A percentile compares a stretch with the other conserved stretches of the same genome.
Evolutionary conservation across 2,113 vertebrate species (phyloP).

Genomic region (Vicugna pacos): DNA sequence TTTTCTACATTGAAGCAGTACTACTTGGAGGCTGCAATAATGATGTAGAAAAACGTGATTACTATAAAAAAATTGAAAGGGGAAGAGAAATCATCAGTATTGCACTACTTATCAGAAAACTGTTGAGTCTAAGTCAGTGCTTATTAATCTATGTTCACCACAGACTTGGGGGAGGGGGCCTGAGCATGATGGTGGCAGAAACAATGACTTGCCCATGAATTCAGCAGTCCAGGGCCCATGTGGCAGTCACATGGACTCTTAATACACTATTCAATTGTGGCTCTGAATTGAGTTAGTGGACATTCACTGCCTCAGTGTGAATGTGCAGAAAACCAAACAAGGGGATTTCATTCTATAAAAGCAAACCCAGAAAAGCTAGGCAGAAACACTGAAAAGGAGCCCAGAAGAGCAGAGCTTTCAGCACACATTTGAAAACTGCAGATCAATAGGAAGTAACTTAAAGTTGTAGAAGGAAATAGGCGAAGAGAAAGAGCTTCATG

Average conservation of each 20-base stretch:
- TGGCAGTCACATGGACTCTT: slow-evolving; percentile 53
- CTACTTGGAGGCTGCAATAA: neutral
- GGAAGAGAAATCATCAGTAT: slow-evolving; percentile 3
- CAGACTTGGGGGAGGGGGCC: neutral
- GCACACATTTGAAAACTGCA: slow-evolving; percentile 45
- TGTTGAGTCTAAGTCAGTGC: neutral
- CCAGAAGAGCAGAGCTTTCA: neutral
- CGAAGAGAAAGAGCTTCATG: slow-evolving; percentile 59
- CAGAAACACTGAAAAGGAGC: slow-evolving; percentile 62
- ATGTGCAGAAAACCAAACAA: slow-evolving; percentile 68
- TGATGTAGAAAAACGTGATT: slow-evolving; percentile 61
- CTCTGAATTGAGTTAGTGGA: slow-evolving; percentile 70
- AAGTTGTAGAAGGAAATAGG: slow-evolving; percentile 56
- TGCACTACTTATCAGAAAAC: neutral
- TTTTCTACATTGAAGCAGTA: slow-evolving; percentile 12
- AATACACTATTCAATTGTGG: slow-evolving; percentile 61
- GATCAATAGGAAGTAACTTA: slow-evolving; percentile 62
- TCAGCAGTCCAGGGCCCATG: slow-evolving; percentile 31
- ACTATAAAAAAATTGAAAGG: slow-evolving; percentile 48
- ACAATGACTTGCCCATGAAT: slow-evolving; percentile 52
- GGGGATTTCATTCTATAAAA: slow-evolving; percentile 77
- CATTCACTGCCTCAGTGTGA: slow-evolving; percentile 68
- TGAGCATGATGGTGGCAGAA: neutral
- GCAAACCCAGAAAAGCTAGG: slow-evolving; percentile 73
- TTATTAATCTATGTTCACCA: slow-evolving; percentile 29